A percentile compares a stretch with the other conserved stretches of the same genome.
These are phyloP conservation scores for Cantharis nigra DNA, from an alignment of 2,888 invertebrate species.

Conservation along the genomic window DNA sequence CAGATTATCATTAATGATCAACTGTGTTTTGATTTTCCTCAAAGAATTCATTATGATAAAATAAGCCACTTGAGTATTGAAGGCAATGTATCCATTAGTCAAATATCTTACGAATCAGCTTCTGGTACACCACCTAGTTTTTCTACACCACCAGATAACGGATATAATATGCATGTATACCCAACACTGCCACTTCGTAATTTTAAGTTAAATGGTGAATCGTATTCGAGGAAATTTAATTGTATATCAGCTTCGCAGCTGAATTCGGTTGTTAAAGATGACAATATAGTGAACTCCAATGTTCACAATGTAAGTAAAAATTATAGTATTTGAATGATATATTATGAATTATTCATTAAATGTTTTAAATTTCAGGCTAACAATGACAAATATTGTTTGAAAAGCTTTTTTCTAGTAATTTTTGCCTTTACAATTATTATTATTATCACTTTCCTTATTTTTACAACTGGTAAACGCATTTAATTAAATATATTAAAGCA, in stretches of 20 bases:
- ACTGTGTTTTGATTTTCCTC: constrained; percentile 77
- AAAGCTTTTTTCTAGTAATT: not conserved
- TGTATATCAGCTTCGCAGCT: not conserved
- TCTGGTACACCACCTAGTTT: too few relatives aligned
- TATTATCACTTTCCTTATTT: not conserved
- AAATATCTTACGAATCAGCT: constrained; percentile 67
- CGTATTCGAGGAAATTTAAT: not conserved
- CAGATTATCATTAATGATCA: constrained; percentile 80
- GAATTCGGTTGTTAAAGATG: not conserved
- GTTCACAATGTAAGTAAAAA: not conserved
- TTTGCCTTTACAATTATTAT: not conserved
- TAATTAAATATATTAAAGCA: too few relatives aligned
- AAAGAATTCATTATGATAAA: constrained; percentile 69
- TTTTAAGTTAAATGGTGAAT: not conserved
- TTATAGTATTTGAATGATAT: not conserved
- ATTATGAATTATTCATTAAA: not conserved
- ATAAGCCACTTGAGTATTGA: constrained; percentile 74
- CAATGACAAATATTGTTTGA: not conserved
- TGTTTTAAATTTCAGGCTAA: not conserved
- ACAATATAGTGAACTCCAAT: not conserved
- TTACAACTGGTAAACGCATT: not conserved
- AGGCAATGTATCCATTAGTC: constrained; percentile 72
- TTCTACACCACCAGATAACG: not conserved
- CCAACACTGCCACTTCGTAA: not conserved
- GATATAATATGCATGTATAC: not conserved